Evolutionary conservation across 1,140 invertebrate species (phyloP).

Genomic region (Drosophila bocqueti): DNA sequence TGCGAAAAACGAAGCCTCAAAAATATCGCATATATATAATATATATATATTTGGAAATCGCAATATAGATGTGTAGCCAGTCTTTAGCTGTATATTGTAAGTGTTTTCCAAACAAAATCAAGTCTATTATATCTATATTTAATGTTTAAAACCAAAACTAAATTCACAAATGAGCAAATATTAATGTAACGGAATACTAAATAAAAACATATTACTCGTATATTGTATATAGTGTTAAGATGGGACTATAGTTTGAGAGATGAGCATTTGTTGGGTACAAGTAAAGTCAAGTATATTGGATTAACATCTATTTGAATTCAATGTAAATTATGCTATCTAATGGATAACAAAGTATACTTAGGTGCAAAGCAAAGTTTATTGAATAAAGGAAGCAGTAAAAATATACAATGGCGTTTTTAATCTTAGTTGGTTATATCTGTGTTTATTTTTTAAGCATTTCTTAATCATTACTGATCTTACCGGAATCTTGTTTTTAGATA

Average conservation of each 20-base stretch:
- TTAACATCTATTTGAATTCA: conserved; percentile 15
- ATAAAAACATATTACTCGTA: conserved; percentile 49
- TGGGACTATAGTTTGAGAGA: conserved; percentile 37
- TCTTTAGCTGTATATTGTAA: conserved; percentile 57
- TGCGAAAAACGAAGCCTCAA: conserved; percentile 14
- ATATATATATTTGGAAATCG: conserved; percentile 47
- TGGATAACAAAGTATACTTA: conserved; percentile 23
- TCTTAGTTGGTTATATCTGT: neutral
- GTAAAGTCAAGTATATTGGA: conserved; percentile 38
- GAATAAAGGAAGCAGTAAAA: conserved; percentile 56
- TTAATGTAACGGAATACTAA: conserved; percentile 44
- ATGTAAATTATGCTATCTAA: conserved; percentile 31
- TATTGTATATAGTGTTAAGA: conserved; percentile 63
- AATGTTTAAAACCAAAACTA: conserved; percentile 19
- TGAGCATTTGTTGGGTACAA: conserved; percentile 81
- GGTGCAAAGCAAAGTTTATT: conserved; percentile 60
- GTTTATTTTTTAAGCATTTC: neutral
- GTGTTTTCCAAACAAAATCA: conserved; percentile 43
- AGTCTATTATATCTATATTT: conserved; percentile 53
- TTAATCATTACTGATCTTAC: neutral
- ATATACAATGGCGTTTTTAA: conserved; percentile 1
- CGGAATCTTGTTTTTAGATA: neutral
- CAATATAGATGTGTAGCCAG: conserved; percentile 72
- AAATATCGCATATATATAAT: conserved; percentile 12
- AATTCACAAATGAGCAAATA: conserved; percentile 32